Conservation (phyloP, 2,888 invertebrate genomes). For the Patella depressa region DNA sequence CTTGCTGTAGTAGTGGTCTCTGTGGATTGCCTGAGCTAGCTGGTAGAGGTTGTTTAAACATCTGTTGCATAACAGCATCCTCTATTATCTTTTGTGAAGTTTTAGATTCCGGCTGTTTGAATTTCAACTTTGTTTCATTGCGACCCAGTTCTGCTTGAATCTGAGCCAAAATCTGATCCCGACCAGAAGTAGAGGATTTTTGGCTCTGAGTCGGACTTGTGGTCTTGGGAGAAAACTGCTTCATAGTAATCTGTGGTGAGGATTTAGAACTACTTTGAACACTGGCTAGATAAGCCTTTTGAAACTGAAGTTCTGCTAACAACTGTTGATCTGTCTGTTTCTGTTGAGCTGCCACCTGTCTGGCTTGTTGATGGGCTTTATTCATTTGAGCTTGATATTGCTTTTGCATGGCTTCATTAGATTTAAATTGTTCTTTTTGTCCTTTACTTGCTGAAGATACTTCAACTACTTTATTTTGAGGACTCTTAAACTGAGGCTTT, state of each 20-base stretch:
- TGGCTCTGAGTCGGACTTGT: not conserved
- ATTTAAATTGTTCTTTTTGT: not conserved
- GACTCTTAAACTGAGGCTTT: conserved; percentile 20
- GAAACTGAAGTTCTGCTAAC: not conserved
- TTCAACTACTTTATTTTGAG: not conserved
- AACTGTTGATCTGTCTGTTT: not conserved
- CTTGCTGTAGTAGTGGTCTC: conserved; percentile 9
- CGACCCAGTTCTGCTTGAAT: conserved; percentile 23
- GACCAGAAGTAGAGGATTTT: not conserved
- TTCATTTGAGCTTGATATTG: not conserved
- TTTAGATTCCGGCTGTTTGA: not conserved
- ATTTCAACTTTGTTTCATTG: not conserved
- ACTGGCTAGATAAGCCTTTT: not conserved
- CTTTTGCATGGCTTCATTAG: not conserved
- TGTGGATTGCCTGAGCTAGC: conserved; percentile 18
- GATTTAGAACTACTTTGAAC: conserved; percentile 5
- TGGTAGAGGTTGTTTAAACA: conserved; percentile 17
- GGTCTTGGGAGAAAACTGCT: not conserved
- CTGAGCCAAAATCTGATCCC: conserved; percentile 22
- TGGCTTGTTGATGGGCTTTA: conserved; percentile 2
- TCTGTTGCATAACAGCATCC: conserved; percentile 14
- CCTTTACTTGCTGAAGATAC: not conserved
- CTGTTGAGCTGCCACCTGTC: not conserved
- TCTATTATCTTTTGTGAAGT: conserved; percentile 10
- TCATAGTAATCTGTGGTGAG: not conserved